Percentiles rank a stretch among this genome's conserved stretches.
These are phyloP conservation scores for Xanthorhoe designata DNA, from an alignment of 2,888 invertebrate genomes.

Conservation along the genomic window DNA sequence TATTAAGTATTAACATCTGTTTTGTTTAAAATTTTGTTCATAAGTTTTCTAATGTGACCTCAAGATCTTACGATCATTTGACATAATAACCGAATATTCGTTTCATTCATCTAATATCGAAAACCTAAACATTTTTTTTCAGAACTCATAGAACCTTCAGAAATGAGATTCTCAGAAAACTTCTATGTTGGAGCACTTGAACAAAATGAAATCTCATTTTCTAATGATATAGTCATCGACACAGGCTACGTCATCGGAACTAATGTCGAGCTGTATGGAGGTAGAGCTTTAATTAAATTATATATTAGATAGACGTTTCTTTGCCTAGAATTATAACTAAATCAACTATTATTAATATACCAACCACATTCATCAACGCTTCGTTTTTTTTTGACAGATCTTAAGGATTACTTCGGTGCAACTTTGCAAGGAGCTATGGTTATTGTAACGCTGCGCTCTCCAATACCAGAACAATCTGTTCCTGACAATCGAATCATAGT, in stretches of 20 bases:
- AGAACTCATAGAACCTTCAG: constrained; percentile 61
- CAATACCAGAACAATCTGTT: constrained; percentile 47
- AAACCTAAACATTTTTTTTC: constrained; percentile 28
- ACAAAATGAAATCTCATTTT: constrained; percentile 46
- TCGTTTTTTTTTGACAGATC: constrained; percentile 9
- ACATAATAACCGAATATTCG: too few relatives aligned
- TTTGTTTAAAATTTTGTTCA: too few relatives aligned
- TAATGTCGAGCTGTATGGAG: constrained; percentile 58
- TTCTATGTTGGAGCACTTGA: constrained; percentile 60
- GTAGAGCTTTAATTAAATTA: constrained; percentile 43
- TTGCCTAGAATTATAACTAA: too few relatives aligned
- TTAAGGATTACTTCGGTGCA: constrained; percentile 22
- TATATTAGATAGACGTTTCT: too few relatives aligned
- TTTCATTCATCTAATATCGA: too few relatives aligned
- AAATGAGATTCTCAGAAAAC: constrained; percentile 62
- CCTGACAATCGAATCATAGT: constrained; percentile 42
- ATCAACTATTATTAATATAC: too few relatives aligned
- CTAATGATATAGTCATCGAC: constrained; percentile 56
- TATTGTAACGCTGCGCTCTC: constrained; percentile 17
- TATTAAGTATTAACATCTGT: too few relatives aligned
- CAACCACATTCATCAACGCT: too few relatives aligned
- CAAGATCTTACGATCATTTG: too few relatives aligned
- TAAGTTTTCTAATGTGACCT: too few relatives aligned
- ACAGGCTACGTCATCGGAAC: constrained; percentile 57
- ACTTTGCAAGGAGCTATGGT: constrained; percentile 25